Conservation (phyloP, 2,113 vertebrate genomes). For the Carassius gibelio region DNA sequence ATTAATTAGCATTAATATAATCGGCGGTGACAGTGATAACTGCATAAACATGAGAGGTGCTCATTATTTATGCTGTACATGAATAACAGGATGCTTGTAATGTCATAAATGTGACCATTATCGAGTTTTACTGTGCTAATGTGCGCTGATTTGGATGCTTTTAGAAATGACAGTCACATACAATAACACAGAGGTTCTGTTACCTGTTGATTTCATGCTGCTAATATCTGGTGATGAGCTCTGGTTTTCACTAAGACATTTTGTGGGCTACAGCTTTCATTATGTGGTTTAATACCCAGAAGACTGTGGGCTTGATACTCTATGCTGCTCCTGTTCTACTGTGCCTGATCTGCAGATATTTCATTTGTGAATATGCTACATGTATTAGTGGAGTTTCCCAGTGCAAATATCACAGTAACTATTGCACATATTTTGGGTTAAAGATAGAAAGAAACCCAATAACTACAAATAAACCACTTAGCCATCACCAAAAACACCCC, state of each 20-base stretch:
- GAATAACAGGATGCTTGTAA: background rate
- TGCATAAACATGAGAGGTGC: slow-evolving; percentile 27
- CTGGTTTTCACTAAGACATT: background rate
- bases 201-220: background rate
- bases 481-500: no score
- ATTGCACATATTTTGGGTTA: background rate
- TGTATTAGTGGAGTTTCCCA: background rate
- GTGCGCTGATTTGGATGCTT: background rate
- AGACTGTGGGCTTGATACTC: background rate
- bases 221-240: slow-evolving; percentile 1
- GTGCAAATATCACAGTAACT: background rate
- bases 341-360: slow-evolving; percentile 17
- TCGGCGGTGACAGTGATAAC: slow-evolving; percentile 29
- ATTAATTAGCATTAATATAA: slow-evolving; percentile 39
- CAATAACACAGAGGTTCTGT: background rate
- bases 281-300: slow-evolving; percentile 15
- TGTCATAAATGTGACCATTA: background rate
- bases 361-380: background rate
- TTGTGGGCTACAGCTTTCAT: background rate
- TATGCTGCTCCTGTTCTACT: background rate
- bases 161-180: background rate
- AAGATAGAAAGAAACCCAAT: no score
- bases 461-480: no score
- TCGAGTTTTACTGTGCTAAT: background rate
- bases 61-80: slow-evolving; percentile 7